Evolutionary conservation across 2,113 vertebrate species (phyloP), one percentile per base, ranked within the genome.

Genomic region (Barbus barbus): DNA sequence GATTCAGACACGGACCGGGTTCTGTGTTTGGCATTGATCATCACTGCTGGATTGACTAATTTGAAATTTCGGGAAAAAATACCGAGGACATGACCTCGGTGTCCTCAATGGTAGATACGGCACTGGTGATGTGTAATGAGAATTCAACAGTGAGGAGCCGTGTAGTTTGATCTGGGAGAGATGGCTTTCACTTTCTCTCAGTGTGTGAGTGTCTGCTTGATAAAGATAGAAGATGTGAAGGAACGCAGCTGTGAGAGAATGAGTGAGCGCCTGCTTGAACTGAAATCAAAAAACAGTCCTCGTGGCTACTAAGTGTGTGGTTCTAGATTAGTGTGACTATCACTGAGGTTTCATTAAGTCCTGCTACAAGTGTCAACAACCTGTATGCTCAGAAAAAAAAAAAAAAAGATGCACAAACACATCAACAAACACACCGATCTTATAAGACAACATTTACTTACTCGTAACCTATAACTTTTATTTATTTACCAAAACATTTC

Each of bases 281-380:
- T 20, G 38, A 81, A 14, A n/a, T n/a, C n/a, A n/a, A n/a, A n/a
- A n/a, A n/a, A n/a, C n/a, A 74, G 65, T 41, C 56, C 53, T 78
- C 20, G 53, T 61, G 56, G 33, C 77, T 78, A 38, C 53, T 26
- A 18, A 24, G 51, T 11, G 53, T 78, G 31, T 78, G 53, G 33
- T 31, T 58, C 22, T 60, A 38, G 53, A 78, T 60, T 22, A 38
- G 58, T 4, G 51, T 44, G 14, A 38, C 3, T 9, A 75, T 51
- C 46, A 20, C 24, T 20, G 26, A 14, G 48, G 9, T 26, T 60
- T 78, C 53, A 44, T 65, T 79, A 31, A 61, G 36, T 46, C n/a
- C 56, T 61, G 41, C 14, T 79, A 78, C 76, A 78, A 78, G 56
- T 61, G 76, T 61, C 56, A 41, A 79, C 56, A 56, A 44, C 77